Conservation (phyloP, 2,113 vertebrate species). For the Lycaon pictus region DNA sequence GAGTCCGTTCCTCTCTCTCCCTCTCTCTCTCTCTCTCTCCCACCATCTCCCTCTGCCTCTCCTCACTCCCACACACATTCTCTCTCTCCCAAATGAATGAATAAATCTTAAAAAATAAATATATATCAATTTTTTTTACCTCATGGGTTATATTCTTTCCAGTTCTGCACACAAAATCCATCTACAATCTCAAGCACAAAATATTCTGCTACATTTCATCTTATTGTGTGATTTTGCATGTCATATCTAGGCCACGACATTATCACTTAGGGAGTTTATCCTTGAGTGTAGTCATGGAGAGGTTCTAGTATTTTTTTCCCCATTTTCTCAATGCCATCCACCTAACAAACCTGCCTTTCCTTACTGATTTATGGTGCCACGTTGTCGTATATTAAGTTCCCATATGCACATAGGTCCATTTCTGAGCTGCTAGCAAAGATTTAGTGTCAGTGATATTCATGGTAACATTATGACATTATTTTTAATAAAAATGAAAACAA, state of each 20-base stretch:
- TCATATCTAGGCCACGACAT: background rate
- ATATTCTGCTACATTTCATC: background rate
- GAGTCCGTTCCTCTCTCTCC: background rate
- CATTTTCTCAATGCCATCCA: background rate
- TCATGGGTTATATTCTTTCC: background rate
- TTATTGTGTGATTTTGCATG: background rate
- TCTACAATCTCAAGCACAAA: background rate
- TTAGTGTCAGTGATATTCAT: background rate
- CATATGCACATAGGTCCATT: background rate
- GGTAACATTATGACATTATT: background rate
- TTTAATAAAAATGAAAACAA: conserved; percentile 31
- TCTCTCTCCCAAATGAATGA: background rate
- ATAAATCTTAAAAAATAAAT: background rate
- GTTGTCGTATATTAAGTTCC: background rate
- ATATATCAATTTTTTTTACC: background rate
- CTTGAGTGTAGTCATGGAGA: background rate
- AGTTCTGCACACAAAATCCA: background rate
- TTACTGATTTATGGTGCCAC: background rate
- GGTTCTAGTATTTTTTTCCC: background rate
- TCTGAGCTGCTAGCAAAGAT: background rate
- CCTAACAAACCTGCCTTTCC: background rate
- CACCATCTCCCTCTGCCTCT: background rate
- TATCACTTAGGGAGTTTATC: background rate
- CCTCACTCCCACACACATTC: background rate
- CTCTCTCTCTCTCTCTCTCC: no score